Evolutionary conservation across 2,113 vertebrate species (phyloP).

Genomic region (Cervus canadensis): DNA sequence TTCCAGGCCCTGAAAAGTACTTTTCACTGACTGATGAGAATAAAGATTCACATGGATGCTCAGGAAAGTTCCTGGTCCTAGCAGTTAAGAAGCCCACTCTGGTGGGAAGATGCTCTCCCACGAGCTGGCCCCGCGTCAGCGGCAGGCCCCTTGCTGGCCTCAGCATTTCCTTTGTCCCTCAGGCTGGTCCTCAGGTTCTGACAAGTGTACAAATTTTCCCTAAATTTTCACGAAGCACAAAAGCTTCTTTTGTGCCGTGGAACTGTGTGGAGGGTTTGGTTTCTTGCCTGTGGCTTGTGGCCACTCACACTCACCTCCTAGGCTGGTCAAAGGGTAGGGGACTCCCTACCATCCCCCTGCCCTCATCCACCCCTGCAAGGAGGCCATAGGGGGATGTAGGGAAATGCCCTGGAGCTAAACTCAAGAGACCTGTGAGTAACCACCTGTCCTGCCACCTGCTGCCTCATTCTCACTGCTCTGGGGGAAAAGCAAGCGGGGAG

Average conservation of each 20-base stretch:
- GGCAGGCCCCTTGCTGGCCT: background rate
- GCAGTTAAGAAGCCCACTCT: background rate
- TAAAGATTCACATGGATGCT: background rate
- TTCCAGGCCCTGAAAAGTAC: background rate
- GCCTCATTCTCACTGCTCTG: background rate
- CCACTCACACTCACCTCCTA: background rate
- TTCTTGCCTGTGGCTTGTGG: background rate
- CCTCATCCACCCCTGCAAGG: background rate
- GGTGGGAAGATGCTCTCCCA: background rate
- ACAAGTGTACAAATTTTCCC: constrained; percentile 31
- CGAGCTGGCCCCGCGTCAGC: background rate
- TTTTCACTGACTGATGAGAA: background rate
- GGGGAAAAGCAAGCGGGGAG: too few species aligned
- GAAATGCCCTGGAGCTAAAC: background rate
- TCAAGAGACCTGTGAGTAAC: background rate
- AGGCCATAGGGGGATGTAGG: fast-evolving
- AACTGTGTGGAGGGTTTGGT: background rate
- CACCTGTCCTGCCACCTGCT: background rate
- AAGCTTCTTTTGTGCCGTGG: constrained; percentile 1
- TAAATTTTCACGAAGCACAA: constrained; percentile 37
- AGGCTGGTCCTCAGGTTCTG: background rate
- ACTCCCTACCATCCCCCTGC: background rate
- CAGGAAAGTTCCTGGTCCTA: background rate
- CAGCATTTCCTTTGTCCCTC: background rate
- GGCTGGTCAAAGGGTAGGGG: background rate